A percentile compares a stretch with the other conserved stretches of the same genome.
These are phyloP conservation scores for Ceratotherium simum DNA, from an alignment of 2,113 vertebrate species.

Conservation along the genomic window DNA sequence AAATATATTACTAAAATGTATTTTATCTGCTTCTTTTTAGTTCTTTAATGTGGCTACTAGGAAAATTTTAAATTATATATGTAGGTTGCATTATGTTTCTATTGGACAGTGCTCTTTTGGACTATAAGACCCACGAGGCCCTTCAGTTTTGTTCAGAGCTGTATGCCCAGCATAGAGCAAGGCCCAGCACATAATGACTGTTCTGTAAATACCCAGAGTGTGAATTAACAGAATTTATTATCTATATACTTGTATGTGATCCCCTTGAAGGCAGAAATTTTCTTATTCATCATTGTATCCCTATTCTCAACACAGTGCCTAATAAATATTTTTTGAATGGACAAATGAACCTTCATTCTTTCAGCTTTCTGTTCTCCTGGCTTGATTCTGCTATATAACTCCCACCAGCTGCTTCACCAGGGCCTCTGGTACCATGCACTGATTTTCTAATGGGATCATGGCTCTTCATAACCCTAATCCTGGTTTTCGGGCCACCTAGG, in stretches of 20 bases:
- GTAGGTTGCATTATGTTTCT: background rate
- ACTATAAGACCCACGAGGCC: background rate
- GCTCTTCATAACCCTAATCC: background rate
- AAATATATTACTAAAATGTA: constrained; percentile 13
- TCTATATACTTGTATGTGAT: background rate
- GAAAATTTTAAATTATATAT: background rate
- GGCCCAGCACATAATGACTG: background rate
- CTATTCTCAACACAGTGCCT: background rate
- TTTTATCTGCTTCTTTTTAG: constrained; percentile 12
- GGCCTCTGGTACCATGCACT: background rate
- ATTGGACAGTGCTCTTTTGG: background rate
- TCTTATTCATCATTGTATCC: background rate
- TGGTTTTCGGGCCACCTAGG: background rate
- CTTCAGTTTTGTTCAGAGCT: background rate
- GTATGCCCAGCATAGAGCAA: background rate
- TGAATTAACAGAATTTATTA: background rate
- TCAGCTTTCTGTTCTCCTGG: background rate
- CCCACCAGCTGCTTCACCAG: background rate
- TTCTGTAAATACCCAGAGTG: background rate
- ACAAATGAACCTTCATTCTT: background rate
- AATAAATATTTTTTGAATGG: background rate
- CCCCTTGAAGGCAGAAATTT: background rate
- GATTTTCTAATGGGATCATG: background rate
- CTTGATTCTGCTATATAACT: background rate
- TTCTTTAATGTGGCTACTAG: background rate